Conservation (phyloP, 2,797 vertebrate genomes). For the Iguana delicatissima region DNA sequence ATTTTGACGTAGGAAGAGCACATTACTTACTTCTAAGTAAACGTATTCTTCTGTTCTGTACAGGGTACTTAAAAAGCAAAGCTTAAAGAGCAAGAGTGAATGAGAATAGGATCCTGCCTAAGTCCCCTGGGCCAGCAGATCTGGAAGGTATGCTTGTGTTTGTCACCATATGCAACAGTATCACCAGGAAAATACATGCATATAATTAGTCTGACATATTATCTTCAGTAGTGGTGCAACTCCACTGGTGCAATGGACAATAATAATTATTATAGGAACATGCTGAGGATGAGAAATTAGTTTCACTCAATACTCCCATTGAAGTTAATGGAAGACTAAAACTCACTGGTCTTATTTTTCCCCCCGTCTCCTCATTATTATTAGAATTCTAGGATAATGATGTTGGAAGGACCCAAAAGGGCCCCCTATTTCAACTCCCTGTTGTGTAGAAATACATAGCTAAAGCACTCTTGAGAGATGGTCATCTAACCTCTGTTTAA, state of each 20-base stretch:
- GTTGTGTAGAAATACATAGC: no score
- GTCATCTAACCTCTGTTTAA: no score
- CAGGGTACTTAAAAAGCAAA: neutral
- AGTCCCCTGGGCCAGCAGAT: no score
- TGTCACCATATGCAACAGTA: no score
- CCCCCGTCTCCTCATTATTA: neutral
- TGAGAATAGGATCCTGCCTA: neutral
- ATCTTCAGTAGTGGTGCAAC: neutral
- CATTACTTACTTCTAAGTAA: neutral
- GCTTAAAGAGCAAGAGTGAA: neutral
- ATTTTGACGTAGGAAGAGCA: neutral
- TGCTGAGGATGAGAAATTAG: neutral
- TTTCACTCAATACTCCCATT: neutral
- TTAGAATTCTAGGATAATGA: no score
- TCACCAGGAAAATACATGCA: neutral
- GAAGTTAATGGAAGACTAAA: neutral
- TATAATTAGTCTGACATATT: neutral
- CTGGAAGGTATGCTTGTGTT: neutral
- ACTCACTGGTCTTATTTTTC: neutral
- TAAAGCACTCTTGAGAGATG: no score
- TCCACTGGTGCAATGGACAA: neutral
- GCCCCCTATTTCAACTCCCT: no score
- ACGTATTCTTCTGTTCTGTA: neutral
- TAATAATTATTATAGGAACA: neutral
- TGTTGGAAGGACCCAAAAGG: no score